Conservation (phyloP, 2,888 invertebrate species). For the Carpatolechia fugitivella region DNA sequence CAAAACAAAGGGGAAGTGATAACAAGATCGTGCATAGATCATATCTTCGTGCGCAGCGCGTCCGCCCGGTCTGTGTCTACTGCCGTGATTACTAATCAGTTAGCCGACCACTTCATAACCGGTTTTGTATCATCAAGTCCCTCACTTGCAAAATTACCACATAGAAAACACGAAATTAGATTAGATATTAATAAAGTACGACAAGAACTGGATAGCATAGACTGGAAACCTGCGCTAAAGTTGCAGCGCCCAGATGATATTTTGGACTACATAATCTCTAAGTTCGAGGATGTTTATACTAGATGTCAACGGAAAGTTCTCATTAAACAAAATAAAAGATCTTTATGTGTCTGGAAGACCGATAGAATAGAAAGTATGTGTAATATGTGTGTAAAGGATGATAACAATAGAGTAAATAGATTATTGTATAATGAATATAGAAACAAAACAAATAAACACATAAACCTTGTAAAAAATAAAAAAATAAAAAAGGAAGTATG, state of each 20-base stretch:
- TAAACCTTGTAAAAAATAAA: slow-evolving; percentile 13
- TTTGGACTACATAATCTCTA: background rate
- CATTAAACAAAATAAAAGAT: background rate
- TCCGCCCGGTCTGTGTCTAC: background rate
- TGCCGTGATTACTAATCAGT: slow-evolving; percentile 7
- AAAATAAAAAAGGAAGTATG: slow-evolving; percentile 15
- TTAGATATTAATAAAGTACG: background rate
- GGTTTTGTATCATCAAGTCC: slow-evolving; percentile 5
- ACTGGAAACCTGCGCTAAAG: background rate
- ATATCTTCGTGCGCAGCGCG: slow-evolving; percentile 12
- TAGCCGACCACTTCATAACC: slow-evolving; percentile 19
- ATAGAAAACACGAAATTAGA: background rate
- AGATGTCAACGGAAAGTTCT: background rate
- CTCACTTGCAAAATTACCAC: background rate
- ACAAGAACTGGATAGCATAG: background rate
- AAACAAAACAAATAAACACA: slow-evolving; percentile 20
- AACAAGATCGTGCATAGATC: slow-evolving; percentile 20
- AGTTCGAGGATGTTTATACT: slow-evolving; percentile 4
- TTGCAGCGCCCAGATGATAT: slow-evolving; percentile 7
- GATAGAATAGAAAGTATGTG: slow-evolving; percentile 16
- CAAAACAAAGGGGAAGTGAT: slow-evolving; percentile 12
- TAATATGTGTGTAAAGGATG: slow-evolving; percentile 15
- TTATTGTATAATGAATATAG: slow-evolving; percentile 17
- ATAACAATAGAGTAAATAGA: slow-evolving; percentile 13
- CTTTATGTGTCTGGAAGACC: slow-evolving; percentile 15